Conservation (phyloP, 2,797 vertebrate species). For the Channallabes apus region DNA sequence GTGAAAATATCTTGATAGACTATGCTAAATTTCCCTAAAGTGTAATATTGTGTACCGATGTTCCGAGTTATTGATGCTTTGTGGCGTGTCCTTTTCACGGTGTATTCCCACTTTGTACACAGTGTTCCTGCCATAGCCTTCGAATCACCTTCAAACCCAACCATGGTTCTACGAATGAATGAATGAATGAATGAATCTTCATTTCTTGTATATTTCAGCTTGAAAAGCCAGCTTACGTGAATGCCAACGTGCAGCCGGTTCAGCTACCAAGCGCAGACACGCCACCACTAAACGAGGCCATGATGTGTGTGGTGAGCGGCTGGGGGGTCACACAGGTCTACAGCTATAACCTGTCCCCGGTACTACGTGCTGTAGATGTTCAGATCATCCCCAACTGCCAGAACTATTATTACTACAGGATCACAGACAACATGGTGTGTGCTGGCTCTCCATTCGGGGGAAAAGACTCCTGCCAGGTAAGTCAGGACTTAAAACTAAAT, state of each 20-base stretch:
- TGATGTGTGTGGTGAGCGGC: slow-evolving; percentile 72
- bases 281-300: slow-evolving; percentile 16
- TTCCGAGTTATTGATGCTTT: neutral
- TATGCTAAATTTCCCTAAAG: neutral
- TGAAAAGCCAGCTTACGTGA: slow-evolving; percentile 64
- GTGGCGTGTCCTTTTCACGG: neutral
- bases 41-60: neutral
- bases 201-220: slow-evolving; percentile 59
- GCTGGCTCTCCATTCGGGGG: slow-evolving; percentile 69
- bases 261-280: slow-evolving; percentile 51
- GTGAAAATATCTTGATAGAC: neutral
- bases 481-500: neutral
- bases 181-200: neutral
- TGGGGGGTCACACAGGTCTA: slow-evolving; percentile 74
- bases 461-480: slow-evolving; percentile 79
- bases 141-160: neutral
- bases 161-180: neutral
- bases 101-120: neutral
- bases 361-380: slow-evolving; percentile 71
- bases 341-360: slow-evolving; percentile 66
- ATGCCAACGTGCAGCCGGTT: slow-evolving; percentile 51
- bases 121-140: neutral
- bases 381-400: slow-evolving; percentile 68
- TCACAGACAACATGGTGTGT: slow-evolving; percentile 77
- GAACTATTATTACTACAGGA: slow-evolving; percentile 73